Evolutionary conservation across 2,113 vertebrate genomes (phyloP).

Genomic region (Heterochromis multidens): DNA sequence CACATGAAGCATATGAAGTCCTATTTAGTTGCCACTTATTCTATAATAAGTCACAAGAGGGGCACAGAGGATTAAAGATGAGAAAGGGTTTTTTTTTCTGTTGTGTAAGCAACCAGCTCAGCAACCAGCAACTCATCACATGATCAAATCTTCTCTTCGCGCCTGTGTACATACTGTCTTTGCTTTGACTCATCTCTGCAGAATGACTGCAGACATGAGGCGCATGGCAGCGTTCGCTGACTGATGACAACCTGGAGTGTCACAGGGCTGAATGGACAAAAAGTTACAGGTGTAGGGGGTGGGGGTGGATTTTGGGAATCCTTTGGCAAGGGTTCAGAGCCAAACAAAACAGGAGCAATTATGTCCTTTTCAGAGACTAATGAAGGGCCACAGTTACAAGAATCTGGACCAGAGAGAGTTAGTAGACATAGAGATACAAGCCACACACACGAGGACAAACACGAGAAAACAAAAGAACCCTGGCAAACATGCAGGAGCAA

Average conservation of each 20-base stretch:
- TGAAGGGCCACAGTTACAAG: constrained; percentile 61
- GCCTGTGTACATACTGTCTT: neutral
- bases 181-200: neutral
- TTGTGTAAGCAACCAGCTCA: neutral
- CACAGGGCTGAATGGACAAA: constrained; percentile 25
- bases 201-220: neutral
- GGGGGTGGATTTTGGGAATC: constrained; percentile 35
- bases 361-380: constrained; percentile 65
- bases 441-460: neutral
- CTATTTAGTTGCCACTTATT: neutral
- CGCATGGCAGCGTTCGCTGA: neutral
- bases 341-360: constrained; percentile 60
- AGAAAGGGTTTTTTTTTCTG: neutral
- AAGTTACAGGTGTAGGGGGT: neutral
- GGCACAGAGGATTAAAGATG: neutral
- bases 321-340: constrained; percentile 45
- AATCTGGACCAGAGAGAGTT: constrained; percentile 33
- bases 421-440: neutral
- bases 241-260: constrained; percentile 1
- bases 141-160: neutral
- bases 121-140: neutral
- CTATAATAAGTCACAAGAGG: neutral
- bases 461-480: neutral
- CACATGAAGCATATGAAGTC: neutral
- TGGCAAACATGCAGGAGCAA: neutral